Base-by-base conservation (phyloP, 2,113 vertebrate genomes). In the Rallus limicola region DNA sequence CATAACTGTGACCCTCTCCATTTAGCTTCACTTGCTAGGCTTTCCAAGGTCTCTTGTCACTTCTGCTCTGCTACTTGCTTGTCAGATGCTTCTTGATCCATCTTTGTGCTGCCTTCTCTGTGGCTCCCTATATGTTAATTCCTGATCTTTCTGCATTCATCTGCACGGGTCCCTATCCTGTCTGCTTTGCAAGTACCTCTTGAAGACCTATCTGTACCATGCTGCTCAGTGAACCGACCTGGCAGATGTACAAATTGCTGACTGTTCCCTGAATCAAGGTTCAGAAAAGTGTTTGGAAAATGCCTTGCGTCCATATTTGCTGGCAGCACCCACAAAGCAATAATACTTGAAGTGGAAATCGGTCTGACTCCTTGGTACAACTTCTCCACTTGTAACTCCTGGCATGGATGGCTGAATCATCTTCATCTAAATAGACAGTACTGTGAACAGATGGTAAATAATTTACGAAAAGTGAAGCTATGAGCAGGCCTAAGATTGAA, bases 401-500 rank as follows among this genome's bases (percentile, higher is more conserved):
- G 88, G 93, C 92, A 85, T 88, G 76, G 92, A 92, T 77, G 92
- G 87, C 89, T 95, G 94, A 95, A 95, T 96, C 92, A 93, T 95
- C 79, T 72, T 93, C 1, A 5, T 87, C 92, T 95, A 92, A 96
- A 86, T 59, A 96, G 93, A 95, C 96, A 92, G 90, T 86, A 33
- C 93, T 96, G 87, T 81, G 94, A 97, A 95, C 93, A 96, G 95
- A 96, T 96, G 95, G 95, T 94, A 96, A 96, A 97, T 96, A 96
- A 97, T 95, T 93, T 81, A 92, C 11, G 0, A 95, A 91, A 95
- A 96, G 82, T 91, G 90, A 89, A 92, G 90, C 90, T 76, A 46
- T 77, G 92, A 94, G 91, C 80, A 88, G 87, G 85, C 85, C 95
- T 48, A 18, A 95, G 94, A 92, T 82, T 94, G 93, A 97, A 94